These are phyloP conservation scores for Drosophila picticornis DNA, from an alignment of 2,888 invertebrate genomes.

Conservation along the genomic window DNA sequence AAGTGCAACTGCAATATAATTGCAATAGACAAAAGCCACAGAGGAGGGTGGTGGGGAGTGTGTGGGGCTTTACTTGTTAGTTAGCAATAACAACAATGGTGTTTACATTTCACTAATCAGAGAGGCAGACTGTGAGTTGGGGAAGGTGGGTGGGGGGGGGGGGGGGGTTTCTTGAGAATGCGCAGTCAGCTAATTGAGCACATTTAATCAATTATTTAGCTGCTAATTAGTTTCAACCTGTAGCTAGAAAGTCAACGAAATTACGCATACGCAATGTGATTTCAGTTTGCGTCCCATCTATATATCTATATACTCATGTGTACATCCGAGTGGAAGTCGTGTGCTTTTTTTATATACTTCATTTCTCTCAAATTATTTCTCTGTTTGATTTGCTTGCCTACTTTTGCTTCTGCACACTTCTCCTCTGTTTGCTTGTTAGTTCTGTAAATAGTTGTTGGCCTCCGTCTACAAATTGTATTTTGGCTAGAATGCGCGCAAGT, in stretches of 20 bases:
- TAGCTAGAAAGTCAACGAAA: constrained; percentile 30
- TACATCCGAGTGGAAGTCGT: background rate
- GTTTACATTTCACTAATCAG: constrained; percentile 25
- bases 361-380: background rate
- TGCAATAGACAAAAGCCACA: background rate
- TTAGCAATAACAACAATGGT: constrained; percentile 19
- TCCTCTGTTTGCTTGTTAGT: background rate
- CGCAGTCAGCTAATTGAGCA: constrained; percentile 31
- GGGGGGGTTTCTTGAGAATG: background rate
- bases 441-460: constrained; percentile 17
- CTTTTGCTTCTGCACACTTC: background rate
- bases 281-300: constrained; percentile 26
- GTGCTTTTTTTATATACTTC: constrained; percentile 24
- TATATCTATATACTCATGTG: background rate
- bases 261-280: constrained; percentile 58
- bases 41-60: background rate
- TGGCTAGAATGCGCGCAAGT: constrained; percentile 8
- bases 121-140: background rate
- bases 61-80: background rate
- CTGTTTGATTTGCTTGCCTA: background rate
- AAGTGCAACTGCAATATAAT: constrained; percentile 54
- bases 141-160: too few species aligned
- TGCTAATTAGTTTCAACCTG: constrained; percentile 59
- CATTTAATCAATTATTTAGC: constrained; percentile 50
- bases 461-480: constrained; percentile 16